Evolutionary conservation across 2,888 invertebrate genomes (phyloP).

Genomic region (Folsomia candida): DNA sequence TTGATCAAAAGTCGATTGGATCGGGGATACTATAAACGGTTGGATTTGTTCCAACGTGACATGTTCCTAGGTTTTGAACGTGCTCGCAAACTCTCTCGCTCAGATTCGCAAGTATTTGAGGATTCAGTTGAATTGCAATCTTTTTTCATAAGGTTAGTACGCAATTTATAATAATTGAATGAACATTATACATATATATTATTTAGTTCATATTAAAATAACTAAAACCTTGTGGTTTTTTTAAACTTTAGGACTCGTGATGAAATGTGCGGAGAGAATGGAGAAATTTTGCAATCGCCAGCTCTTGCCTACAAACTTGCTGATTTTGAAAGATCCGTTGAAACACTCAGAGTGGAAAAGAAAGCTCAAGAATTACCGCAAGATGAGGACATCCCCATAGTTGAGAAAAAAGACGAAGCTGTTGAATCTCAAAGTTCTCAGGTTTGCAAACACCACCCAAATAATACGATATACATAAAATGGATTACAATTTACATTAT

Average conservation of each 20-base stretch:
- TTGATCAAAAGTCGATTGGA: slow-evolving; percentile 89
- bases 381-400: slow-evolving; percentile 60
- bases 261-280: slow-evolving; percentile 73
- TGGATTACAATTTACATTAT: background rate
- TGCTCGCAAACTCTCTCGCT: slow-evolving; percentile 80
- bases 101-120: slow-evolving; percentile 93
- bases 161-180: background rate
- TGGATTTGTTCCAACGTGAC: slow-evolving; percentile 95
- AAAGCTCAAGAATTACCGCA: slow-evolving; percentile 73
- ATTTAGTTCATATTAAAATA: background rate
- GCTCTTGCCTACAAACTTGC: slow-evolving; percentile 77
- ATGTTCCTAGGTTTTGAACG: slow-evolving; percentile 87
- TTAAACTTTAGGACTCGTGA: slow-evolving; percentile 54
- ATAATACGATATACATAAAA: background rate
- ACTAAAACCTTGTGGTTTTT: background rate
- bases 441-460: slow-evolving; percentile 18
- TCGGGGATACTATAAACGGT: slow-evolving; percentile 82
- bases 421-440: slow-evolving; percentile 34
- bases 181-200: too few species aligned
- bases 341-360: slow-evolving; percentile 73
- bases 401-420: slow-evolving; percentile 44
- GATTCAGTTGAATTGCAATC: slow-evolving; percentile 91
- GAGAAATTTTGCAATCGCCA: slow-evolving; percentile 77
- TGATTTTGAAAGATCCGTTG: slow-evolving; percentile 72
- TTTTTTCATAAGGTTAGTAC: slow-evolving; percentile 68